A percentile compares a stretch with the other conserved stretches of the same genome.
These are phyloP conservation scores for Noctua fimbriata DNA, from an alignment of 2,888 invertebrate genomes.

Conservation along the genomic window DNA sequence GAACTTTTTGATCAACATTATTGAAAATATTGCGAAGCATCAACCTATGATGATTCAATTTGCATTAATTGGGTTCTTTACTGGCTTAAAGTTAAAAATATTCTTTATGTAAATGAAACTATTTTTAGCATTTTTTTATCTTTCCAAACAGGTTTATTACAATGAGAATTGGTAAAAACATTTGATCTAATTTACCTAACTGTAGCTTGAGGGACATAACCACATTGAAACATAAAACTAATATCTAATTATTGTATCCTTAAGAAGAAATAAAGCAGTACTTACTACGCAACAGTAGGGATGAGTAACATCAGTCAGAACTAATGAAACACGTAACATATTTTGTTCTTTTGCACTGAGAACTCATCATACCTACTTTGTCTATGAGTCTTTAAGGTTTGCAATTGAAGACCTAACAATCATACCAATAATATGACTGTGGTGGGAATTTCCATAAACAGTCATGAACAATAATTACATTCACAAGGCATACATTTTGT, in stretches of 20 bases:
- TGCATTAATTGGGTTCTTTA: background rate
- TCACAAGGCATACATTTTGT: background rate
- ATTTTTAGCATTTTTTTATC: background rate
- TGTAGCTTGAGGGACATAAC: background rate
- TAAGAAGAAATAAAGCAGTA: background rate
- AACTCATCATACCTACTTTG: background rate
- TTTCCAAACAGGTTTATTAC: conserved; percentile 9
- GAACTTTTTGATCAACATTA: background rate
- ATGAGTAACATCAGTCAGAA: conserved; percentile 2
- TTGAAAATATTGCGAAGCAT: background rate
- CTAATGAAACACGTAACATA: background rate
- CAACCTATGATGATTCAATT: background rate
- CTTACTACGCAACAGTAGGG: background rate
- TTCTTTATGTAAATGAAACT: background rate
- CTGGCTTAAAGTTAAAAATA: background rate
- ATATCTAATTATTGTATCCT: background rate
- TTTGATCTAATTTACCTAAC: conserved; percentile 8
- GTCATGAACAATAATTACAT: background rate
- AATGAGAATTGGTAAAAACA: conserved; percentile 1
- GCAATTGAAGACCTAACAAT: background rate
- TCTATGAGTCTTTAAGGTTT: background rate
- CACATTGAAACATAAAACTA: background rate
- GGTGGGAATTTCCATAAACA: background rate
- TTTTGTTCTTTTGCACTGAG: conserved; percentile 3
- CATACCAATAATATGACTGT: background rate